A percentile compares a stretch with the other conserved stretches of the same genome.
These are phyloP conservation scores for Delphinus delphis DNA, from an alignment of 2,113 vertebrate species.

Conservation along the genomic window DNA sequence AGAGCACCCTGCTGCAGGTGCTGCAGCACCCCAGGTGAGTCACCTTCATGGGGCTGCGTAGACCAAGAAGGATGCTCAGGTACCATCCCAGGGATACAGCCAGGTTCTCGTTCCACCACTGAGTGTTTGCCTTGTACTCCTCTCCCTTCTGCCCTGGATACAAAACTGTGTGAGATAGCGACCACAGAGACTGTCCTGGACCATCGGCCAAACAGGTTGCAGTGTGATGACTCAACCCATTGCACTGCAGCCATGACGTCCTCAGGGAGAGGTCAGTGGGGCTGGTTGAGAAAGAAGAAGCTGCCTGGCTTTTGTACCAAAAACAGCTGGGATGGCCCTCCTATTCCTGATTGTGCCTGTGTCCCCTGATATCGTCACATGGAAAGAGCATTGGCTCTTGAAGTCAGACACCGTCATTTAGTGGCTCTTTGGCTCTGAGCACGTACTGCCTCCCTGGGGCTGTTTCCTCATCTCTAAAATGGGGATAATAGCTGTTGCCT, in stretches of 20 bases:
- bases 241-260: not conserved
- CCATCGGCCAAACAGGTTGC: not conserved
- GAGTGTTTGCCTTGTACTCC: not conserved
- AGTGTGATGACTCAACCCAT: not conserved
- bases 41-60: not conserved
- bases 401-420: not conserved
- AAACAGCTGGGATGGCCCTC: not conserved
- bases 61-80: not conserved
- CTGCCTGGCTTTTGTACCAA: not conserved
- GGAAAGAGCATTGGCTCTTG: not conserved
- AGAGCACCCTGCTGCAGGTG: conserved; percentile 85
- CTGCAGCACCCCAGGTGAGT: conserved; percentile 91
- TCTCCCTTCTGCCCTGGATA: not conserved
- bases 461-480: not conserved
- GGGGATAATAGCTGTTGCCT: not conserved
- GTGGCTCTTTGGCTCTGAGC: not conserved
- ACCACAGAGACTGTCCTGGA: not conserved
- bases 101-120: not conserved
- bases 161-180: not conserved
- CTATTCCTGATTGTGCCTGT: not conserved
- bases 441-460: not conserved
- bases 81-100: not conserved
- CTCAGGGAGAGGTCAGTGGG: not conserved
- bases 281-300: not conserved
- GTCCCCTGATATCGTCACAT: not conserved